Evolutionary conservation across 2,888 invertebrate genomes (phyloP), one percentile per base, ranked within the genome.

Genomic region (Hirtodrosophila duncani): DNA sequence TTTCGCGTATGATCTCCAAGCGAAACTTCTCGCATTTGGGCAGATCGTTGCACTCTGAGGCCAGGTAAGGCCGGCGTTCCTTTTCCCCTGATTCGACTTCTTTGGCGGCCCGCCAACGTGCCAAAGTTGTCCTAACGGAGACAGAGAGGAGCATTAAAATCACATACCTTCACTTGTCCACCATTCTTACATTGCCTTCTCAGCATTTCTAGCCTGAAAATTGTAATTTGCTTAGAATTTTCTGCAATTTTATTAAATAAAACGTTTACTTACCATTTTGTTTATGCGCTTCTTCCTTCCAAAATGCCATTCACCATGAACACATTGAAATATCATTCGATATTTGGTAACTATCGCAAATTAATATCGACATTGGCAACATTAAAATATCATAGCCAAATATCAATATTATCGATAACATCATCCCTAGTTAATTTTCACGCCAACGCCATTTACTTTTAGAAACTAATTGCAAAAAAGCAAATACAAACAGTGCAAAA

Each of bases 51-150:
- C 99, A 99, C 83, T 99, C 97, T 0, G 97, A 96, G 0, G 99
- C 99, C 31, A 98, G 88, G 83, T 95, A 97, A 0, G 99, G 99
- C 31, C 98, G 89, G 1, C 98, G 89, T 82, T 96, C 96, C 70
- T 94, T 92, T 59, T 93, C 92, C 6, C 95, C 94, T 7, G 95
- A 91, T 85, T 96, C 97, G 36, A 95, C 95, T 55, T 96, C 91
- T 85, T 99, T 98, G 18, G 98, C 97, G 21, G 97, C 96, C 71
- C 99, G 90, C 99, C 99, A 99, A 62, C 99, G 91, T 63, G 99
- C 99, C 71, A 99, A 88, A 0, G 99, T 98, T 18, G 99, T 99
- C 99, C 86, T 87, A 43, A 0, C 3, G 3, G 10, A 30, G 4
- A 33, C 2, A 9, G 2, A 8, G 4, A 16, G 0, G n/a, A n/a